Percentiles rank a stretch among this genome's conserved stretches.
phyloP scores from a whole-genome alignment of 2,113 vertebrate genomes.

The Eupsittula cactorum region DNA sequence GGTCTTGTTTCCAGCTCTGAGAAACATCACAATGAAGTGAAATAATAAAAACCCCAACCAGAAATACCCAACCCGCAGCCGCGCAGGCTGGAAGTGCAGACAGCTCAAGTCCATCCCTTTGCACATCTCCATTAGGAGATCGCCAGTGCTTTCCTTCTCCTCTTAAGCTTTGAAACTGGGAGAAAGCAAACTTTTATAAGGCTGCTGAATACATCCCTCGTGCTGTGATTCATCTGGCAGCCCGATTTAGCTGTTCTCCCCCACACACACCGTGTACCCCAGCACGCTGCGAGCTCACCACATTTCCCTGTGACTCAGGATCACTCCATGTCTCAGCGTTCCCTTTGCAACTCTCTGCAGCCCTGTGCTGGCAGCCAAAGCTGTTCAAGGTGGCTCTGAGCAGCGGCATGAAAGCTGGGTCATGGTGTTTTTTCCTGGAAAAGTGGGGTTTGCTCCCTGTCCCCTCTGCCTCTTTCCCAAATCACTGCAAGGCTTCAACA shows the following conservation, averaged over 20 bases:
- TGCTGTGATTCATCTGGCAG: neutral
- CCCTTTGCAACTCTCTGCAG: neutral
- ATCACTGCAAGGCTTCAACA: neutral
- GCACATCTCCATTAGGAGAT: neutral
- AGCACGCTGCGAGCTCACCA: neutral
- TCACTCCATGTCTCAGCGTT: fast-evolving
- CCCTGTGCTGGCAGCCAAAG: neutral
- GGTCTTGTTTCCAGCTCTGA: neutral
- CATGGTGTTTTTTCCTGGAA: neutral
- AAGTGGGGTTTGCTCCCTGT: neutral
- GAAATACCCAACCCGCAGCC: neutral
- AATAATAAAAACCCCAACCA: neutral
- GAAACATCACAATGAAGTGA: neutral
- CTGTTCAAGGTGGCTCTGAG: fast-evolving
- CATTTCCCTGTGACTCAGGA: neutral
- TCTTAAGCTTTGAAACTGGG: neutral
- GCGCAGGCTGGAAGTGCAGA: fast-evolving
- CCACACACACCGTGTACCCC: neutral
- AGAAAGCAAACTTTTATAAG: neutral
- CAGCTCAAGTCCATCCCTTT: neutral
- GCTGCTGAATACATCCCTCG: neutral
- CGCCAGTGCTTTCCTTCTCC: fast-evolving
- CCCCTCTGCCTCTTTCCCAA: too few species aligned
- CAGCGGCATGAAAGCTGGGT: fast-evolving
- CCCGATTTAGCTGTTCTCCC: neutral